Conservation (phyloP, 2,797 vertebrate species). For the Urocyon cinereoargenteus region DNA sequence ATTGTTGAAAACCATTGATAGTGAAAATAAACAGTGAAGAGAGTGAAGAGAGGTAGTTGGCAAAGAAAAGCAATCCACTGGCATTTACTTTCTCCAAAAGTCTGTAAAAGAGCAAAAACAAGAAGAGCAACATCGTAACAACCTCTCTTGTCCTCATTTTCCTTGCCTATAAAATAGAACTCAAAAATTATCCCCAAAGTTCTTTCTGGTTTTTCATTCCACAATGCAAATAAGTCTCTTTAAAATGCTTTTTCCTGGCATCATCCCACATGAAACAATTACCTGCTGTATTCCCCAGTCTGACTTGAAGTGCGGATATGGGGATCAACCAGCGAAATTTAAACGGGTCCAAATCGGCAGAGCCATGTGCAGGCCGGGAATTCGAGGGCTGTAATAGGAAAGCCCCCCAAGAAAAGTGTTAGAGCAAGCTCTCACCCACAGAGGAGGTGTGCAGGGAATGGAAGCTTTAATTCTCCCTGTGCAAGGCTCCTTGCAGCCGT, state of each 20-base stretch:
- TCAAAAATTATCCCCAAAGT: neutral
- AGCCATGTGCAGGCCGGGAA: conserved; percentile 90
- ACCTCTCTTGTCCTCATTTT: neutral
- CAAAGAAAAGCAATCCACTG: neutral
- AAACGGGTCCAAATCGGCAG: conserved; percentile 94
- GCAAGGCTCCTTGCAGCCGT: neutral
- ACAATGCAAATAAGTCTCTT: neutral
- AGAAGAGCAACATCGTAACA: neutral
- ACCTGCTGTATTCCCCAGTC: conserved; percentile 97
- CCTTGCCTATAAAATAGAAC: neutral
- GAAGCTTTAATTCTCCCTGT: fast-evolving
- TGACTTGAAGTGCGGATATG: conserved; percentile 96
- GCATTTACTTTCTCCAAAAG: neutral
- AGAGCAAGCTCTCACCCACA: neutral
- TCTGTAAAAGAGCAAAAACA: neutral
- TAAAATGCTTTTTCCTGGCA: neutral
- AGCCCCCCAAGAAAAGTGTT: neutral
- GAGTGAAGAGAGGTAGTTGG: neutral
- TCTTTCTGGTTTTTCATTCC: neutral
- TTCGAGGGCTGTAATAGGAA: conserved; percentile 87
- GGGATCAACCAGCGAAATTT: conserved; percentile 99
- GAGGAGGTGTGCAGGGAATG: fast-evolving
- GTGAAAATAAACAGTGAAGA: neutral
- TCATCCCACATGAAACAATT: conserved; percentile 33
- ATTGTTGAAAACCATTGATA: neutral